Evolutionary conservation across 2,113 vertebrate species (phyloP).

Genomic region (Equus przewalskii): DNA sequence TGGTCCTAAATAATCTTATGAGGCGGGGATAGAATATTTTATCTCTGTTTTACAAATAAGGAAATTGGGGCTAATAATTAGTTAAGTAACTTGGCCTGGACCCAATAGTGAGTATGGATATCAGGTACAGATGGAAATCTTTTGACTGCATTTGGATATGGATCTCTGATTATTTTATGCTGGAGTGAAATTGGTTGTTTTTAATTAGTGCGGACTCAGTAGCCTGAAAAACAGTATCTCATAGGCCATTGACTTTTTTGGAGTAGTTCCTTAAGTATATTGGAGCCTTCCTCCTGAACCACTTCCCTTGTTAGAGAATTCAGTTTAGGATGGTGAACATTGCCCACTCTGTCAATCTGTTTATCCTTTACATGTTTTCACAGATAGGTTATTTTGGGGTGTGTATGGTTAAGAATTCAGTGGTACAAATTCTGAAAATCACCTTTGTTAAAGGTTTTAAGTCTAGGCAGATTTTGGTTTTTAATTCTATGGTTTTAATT

Average conservation of each 20-base stretch:
- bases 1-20: not conserved
- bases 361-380: not conserved
- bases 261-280: not conserved
- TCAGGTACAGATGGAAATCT: not conserved
- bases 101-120: not conserved
- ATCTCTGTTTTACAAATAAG: not conserved
- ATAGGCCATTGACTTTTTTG: not conserved
- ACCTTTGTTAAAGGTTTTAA: not conserved
- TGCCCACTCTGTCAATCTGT: not conserved
- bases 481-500: not conserved
- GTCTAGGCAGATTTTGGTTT: not conserved
- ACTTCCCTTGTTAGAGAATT: not conserved
- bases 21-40: not conserved
- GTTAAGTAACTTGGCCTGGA: not conserved
- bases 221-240: not conserved
- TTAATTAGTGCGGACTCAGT: not conserved
- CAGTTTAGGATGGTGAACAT: not conserved
- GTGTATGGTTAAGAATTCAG: not conserved
- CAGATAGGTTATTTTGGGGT: not conserved
- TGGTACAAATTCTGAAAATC: slow-evolving; percentile 12
- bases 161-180: not conserved
- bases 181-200: not conserved
- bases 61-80: not conserved
- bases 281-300: not conserved
- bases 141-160: not conserved